Evolutionary conservation across 2,888 invertebrate species (phyloP), one percentile per base, ranked within the genome.

Genomic region (Clunio marinus): DNA sequence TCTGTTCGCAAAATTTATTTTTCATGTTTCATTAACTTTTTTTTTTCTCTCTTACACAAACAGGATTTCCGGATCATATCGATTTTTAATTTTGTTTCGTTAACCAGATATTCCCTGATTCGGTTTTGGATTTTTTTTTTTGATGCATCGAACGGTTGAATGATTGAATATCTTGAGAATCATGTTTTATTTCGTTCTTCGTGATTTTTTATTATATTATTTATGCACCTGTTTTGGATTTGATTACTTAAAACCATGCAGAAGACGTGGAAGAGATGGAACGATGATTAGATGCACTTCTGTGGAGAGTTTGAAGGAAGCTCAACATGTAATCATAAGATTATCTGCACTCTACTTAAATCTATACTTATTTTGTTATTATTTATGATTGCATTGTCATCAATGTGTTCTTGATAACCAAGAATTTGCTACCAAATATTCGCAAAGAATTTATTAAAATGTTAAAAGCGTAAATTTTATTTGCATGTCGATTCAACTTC

Each of bases 41-140:
- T 51, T 51, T 22, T 51, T 41, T 41, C 41, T n/a, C n/a, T n/a
- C n/a, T n/a, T n/a, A n/a, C 4, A 10, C 32, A 32, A 20, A 17
- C 17, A 51, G 51, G 51, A 51, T 51, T 51, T 51, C 51, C 51
- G 51, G 51, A 51, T 51, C 51, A 51, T 51, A 51, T 51, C 20
- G 51, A 51, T 51, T 51, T 51, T 51, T 51, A 51, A 51, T 51
- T 51, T 22, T 17, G 41, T 32, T n/a, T 41, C 15, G 41, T 3
- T 41, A 13, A 41, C 41, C 5, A 41, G 13, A n/a, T 41, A n/a
- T 41, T 41, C 10, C 10, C 10, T 10, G 32, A 32, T 32, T n/a
- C n/a, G n/a, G n/a, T 32, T 32, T 7, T 7, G 32, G 32, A 8
- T 8, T 32, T 32, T 32, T 32, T 7, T 8, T 4, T 32, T 8